phyloP scores from a whole-genome alignment of 30 jellyfish, hydroid and myxozoan genomes.

The Cassiopea andromeda region DNA sequence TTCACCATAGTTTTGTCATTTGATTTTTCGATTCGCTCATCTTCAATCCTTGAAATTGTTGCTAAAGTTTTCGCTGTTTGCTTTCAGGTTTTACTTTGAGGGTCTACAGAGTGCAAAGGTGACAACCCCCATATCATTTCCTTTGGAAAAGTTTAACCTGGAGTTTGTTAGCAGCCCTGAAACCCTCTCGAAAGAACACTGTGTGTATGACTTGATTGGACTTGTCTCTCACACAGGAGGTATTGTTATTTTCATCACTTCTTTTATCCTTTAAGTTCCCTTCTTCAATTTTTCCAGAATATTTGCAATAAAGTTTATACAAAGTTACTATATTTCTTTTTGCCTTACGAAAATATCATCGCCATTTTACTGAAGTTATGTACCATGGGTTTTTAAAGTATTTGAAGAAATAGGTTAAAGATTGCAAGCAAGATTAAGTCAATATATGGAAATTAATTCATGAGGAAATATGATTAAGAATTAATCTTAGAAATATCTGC shows the following conservation, averaged over 20 bases:
- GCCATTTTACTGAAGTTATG: too few relatives aligned
- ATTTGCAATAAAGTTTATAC: too few relatives aligned
- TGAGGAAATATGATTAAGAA: too few relatives aligned
- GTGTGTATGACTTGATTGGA: constrained; percentile 63
- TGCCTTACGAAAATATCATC: too few relatives aligned
- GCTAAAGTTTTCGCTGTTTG: neutral
- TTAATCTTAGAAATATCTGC: too few relatives aligned
- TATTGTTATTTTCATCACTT: neutral
- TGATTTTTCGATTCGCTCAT: neutral
- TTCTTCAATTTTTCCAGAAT: too few relatives aligned
- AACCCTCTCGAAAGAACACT: constrained; percentile 36
- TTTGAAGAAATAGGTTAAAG: too few relatives aligned
- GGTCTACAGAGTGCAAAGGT: constrained; percentile 77
- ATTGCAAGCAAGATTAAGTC: too few relatives aligned
- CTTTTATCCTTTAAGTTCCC: too few relatives aligned
- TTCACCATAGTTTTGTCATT: neutral
- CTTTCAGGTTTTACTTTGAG: constrained; percentile 83
- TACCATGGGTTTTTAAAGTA: too few relatives aligned
- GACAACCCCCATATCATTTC: constrained; percentile 74
- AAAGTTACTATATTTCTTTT: too few relatives aligned
- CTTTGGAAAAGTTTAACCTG: constrained; percentile 57
- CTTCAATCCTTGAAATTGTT: neutral
- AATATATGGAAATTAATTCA: too few relatives aligned
- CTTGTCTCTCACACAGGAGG: constrained; percentile 90
- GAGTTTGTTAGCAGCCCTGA: constrained; percentile 75